Base-by-base conservation (phyloP, 2,888 invertebrate species). In the Dynastes maya region DNA sequence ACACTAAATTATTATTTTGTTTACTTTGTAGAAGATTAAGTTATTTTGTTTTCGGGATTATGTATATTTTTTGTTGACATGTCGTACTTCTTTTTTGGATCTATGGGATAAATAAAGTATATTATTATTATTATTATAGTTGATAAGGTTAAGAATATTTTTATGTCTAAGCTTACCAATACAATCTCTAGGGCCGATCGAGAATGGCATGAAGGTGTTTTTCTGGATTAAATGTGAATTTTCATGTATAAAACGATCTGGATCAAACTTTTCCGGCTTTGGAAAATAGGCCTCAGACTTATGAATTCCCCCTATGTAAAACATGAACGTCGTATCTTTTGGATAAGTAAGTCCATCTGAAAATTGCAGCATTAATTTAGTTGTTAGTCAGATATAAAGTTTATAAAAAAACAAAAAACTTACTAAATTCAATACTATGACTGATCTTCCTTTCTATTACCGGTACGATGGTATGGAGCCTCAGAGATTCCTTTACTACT, bases 381-480 rank as follows among this genome's bases (percentile, higher is more conserved):
- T 29, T 32, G 1, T 13, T 63, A 29, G 1, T 45, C 5, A 2
- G 2, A 75, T n/a, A 37, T 13, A 51, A 9, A 37, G 5, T 4
- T 37, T 37, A 37, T 37, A 5, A 5, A 53, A 9, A 53, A 13
- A 29, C 0, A 29, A 71, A 22, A 58, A n/a, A 68, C 51, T 76
- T 67, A 78, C 78, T 67, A n/a, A 75, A 64, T n/a, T 75, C 4
- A 9, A 78, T 40, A 29, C 91, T 90, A 81, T 89, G 87, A 2
- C 84, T 85, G 0, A 90, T 83, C 58, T 84, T 81, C 80, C 91
- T 86, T 81, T 88, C 89, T 78, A 90, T 89, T 0, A 90, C 77
- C 1, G 91, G 91, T 1, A 91, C 91, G 0, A 91, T 88, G 0
- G 91, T 90, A 80, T 88, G 91, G 13, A 91, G 79, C 11, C 91